A percentile compares a stretch with the other conserved stretches of the same genome.
phyloP scores from a whole-genome alignment of 2,888 invertebrate species.

The Apotomis betuletana region DNA sequence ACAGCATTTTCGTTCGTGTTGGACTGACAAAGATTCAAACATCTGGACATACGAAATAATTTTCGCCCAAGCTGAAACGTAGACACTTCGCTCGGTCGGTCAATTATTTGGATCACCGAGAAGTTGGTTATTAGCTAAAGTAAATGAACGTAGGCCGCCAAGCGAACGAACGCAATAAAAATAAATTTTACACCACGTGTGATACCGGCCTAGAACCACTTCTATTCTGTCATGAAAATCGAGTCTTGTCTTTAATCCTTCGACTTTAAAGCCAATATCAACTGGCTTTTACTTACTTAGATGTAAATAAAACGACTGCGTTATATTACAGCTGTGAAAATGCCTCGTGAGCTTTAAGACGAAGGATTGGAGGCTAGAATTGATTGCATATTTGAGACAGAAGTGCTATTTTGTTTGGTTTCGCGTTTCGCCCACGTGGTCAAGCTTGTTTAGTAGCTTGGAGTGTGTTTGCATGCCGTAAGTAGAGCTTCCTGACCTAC shows the following conservation, averaged over 20 bases:
- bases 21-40: too few species aligned
- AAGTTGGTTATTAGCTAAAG: not conserved
- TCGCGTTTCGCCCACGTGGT: constrained; percentile 33
- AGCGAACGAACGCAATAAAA: constrained; percentile 14
- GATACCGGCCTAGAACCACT: constrained; percentile 7
- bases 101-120: not conserved
- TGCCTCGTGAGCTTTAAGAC: not conserved
- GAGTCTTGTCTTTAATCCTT: not conserved
- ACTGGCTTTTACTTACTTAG: not conserved
- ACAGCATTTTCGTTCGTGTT: too few species aligned
- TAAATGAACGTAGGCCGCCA: constrained; percentile 1
- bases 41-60: too few species aligned
- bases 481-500: constrained; percentile 25
- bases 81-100: too few species aligned
- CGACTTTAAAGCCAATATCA: not conserved
- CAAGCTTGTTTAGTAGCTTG: constrained; percentile 17
- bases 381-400: not conserved
- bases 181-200: constrained; percentile 24
- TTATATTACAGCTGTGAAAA: not conserved
- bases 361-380: not conserved
- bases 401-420: not conserved
- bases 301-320: not conserved
- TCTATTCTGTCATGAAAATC: not conserved
- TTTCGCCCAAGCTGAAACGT: too few species aligned
- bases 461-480: constrained; percentile 32